Percentiles rank a stretch among this genome's conserved stretches.
phyloP scores from a whole-genome alignment of 2,888 invertebrate species.

The Onchidella celtica region DNA sequence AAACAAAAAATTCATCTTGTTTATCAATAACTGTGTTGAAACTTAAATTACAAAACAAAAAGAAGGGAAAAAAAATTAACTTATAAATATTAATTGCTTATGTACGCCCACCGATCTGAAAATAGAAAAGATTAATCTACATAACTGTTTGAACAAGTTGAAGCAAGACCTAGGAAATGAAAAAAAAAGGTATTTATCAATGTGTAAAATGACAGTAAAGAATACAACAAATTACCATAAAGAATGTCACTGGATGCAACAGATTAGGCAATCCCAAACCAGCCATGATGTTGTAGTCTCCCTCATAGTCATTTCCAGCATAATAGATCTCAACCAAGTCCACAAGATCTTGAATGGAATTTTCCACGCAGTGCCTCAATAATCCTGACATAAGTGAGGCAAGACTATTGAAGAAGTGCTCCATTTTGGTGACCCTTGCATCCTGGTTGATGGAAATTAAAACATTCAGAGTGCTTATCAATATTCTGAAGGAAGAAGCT shows the following conservation, averaged over 20 bases:
- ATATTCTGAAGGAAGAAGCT: no score
- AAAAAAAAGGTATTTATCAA: no score
- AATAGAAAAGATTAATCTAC: no score
- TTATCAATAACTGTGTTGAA: no score
- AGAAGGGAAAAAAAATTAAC: not conserved
- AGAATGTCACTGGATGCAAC: conserved; percentile 72
- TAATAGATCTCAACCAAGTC: conserved; percentile 74
- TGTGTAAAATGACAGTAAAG: no score
- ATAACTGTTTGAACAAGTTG: no score
- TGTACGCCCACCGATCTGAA: no score
- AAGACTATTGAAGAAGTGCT: conserved; percentile 86
- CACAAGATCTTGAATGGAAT: conserved; percentile 77
- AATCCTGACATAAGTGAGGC: conserved; percentile 90
- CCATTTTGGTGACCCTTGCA: conserved; percentile 82
- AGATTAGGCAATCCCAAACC: conserved; percentile 73
- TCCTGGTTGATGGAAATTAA: no score
- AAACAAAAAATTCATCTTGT: no score
- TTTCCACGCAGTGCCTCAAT: conserved; percentile 81
- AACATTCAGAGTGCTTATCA: no score
- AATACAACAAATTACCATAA: conserved; percentile 67
- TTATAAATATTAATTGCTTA: no score
- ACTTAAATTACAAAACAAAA: not conserved
- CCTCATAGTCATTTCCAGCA: conserved; percentile 77
- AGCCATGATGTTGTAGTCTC: conserved; percentile 73
- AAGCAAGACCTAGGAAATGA: no score